Evolutionary conservation across 2,113 vertebrate species (phyloP), one percentile per base, ranked within the genome.

Genomic region (Suricata suricatta): DNA sequence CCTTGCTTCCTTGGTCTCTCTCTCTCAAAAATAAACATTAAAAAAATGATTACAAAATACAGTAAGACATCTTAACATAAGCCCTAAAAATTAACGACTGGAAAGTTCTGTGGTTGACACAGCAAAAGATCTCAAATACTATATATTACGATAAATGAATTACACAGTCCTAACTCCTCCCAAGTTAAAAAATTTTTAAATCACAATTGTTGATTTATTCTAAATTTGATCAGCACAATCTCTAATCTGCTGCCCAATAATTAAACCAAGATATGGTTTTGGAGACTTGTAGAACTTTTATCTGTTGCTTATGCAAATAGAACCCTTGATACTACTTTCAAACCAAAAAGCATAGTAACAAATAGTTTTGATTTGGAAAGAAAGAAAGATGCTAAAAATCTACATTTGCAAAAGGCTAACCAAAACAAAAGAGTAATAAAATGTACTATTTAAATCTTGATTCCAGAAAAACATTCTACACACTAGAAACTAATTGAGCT

Each of bases 101-200:
- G 16, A 76, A 89, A 93, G 79, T 86, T 96, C 77, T 71, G 41
- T 90, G 72, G 72, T 68, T 96, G 25, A 95, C 96, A 79, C 44
- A 90, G 66, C 25, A 57, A 64, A 95, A 88, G 13, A 57, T 76
- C 63, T 3, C 31, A 84, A n/a, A 44, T 71, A 76, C 27, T n/a
- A 76, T 31, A 69, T 69, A 63, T n/a, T 21, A 76, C 72, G n/a
- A 35, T 84, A 84, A 94, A 27, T 66, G 44, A 72, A 54, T 64
- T 33, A 84, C 7, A 87, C 2, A 96, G n/a, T 38, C 66, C 44
- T n/a, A 90, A 7, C 89, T 94, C 69, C 63, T 96, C 47, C 9
- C 68, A 90, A 60, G 33, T 69, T 86, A 41, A 81, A 81, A 92
- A 13, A 44, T 63, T n/a, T 29, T 54, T 71, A 44, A 83, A 66